Conservation (phyloP, 2,113 vertebrate species). For the Columba janthina region DNA sequence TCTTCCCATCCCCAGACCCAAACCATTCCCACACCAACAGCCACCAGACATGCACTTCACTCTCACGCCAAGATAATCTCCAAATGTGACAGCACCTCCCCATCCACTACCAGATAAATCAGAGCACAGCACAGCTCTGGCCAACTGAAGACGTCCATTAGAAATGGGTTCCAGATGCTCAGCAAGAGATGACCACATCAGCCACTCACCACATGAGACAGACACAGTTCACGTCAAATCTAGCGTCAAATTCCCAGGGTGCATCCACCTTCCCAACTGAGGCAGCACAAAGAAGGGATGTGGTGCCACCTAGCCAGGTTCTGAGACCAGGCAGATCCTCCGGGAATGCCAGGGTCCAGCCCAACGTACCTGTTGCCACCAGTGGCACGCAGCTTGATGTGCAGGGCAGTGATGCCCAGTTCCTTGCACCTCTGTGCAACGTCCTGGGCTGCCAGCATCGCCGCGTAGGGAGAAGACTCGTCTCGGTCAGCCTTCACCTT, state of each 20-base stretch:
- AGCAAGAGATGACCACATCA: accelerated
- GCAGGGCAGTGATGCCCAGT: conserved; percentile 94
- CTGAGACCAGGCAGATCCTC: background rate
- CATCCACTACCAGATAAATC: accelerated
- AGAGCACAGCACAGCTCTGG: background rate
- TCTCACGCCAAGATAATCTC: background rate
- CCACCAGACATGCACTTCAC: background rate
- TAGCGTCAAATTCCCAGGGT: background rate
- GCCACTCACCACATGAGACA: background rate
- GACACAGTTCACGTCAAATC: background rate
- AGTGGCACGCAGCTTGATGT: conserved; percentile 96
- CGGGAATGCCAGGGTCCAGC: background rate
- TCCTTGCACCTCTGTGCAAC: conserved; percentile 98
- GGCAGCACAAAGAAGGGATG: background rate
- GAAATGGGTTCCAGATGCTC: background rate
- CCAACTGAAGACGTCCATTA: background rate
- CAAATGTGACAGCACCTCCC: background rate
- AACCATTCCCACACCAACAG: background rate
- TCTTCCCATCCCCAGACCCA: background rate
- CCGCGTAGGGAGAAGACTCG: conserved; percentile 94
- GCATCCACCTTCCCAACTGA: accelerated
- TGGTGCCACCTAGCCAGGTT: accelerated
- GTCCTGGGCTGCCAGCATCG: conserved; percentile 97
- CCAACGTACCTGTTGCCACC: conserved; percentile 88
- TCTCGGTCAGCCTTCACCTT: conserved; percentile 98